Base-by-base conservation (phyloP, 2,797 vertebrate genomes). In the Platalea minor region DNA sequence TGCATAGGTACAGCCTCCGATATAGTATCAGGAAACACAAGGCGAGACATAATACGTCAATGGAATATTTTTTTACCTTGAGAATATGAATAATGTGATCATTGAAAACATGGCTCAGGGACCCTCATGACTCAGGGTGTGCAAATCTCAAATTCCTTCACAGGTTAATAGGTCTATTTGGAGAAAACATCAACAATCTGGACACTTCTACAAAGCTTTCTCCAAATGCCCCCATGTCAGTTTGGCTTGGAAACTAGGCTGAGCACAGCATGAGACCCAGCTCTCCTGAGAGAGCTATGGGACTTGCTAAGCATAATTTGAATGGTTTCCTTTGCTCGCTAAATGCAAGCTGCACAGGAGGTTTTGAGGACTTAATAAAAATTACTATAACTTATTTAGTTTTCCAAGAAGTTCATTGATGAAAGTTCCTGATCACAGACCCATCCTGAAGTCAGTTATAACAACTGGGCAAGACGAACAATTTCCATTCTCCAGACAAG, bases 361-460 rank as follows among this genome's bases (percentile, higher is more conserved):
- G 9, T 13, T 51, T 17, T 24, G 53, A 48, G 17, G 10, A 33
- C 29, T 76, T 39, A 21, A 46, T 45, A 35, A 74, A 89, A 63
- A 28, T 7, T 0, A 24, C 0, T 5, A 21, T 7, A 54, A 75
- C 1, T 46, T 31, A 2, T 6, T 61, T 31, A 50, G 37, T 78
- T 91, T 68, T 54, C 21, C 2, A 1, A 24, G 11, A 51, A 61
- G 17, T 11, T 61, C 19, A n/a, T 3, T 26, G n/a, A 23, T 70
- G 24, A 29, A 72, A 54, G 19, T 19, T 95, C 33, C 51, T 46
- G 28, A 13, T 63, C 28, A 33, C 74, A 79, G 8, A 73, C 5
- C 9, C n/a, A 39, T 35, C 18, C 18, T 31, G 24, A 45, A 69
- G 10, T 46, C 7, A 26, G 1, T 31, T 45, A 4, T 7, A 77